Evolutionary conservation across 2,113 vertebrate genomes (phyloP).

Genomic region (Rhabdomys dilectus): DNA sequence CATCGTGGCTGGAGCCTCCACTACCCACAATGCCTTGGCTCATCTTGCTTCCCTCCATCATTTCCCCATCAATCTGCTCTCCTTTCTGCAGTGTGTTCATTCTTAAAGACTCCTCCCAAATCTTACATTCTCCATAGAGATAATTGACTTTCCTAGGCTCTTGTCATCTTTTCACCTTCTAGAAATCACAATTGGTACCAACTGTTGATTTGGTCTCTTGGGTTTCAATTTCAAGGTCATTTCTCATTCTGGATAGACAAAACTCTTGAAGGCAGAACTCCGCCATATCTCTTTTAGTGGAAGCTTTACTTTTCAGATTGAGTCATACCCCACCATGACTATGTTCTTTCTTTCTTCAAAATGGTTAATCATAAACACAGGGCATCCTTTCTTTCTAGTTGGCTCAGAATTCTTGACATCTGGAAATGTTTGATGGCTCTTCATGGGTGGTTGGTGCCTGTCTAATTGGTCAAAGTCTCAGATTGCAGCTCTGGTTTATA

Average conservation of each 20-base stretch:
- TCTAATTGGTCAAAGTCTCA: conserved; percentile 70
- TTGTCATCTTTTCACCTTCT: neutral
- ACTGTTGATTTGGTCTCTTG: neutral
- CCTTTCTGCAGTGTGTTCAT: neutral
- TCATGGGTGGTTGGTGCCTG: conserved; percentile 77
- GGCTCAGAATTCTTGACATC: conserved; percentile 46
- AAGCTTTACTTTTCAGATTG: neutral
- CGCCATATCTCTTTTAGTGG: neutral
- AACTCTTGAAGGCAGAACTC: neutral
- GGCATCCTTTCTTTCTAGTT: neutral
- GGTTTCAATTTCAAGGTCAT: too few species aligned
- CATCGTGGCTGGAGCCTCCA: neutral
- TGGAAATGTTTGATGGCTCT: conserved; percentile 79
- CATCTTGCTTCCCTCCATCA: too few species aligned
- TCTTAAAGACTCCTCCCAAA: neutral
- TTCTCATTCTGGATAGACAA: neutral
- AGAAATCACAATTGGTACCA: neutral
- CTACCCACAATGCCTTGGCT: neutral
- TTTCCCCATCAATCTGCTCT: neutral
- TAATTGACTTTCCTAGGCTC: neutral
- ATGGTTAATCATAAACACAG: neutral
- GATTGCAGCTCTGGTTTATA: conserved; percentile 70
- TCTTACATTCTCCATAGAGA: neutral
- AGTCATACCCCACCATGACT: neutral
- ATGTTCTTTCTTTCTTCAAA: conserved; percentile 47